Base-by-base conservation (phyloP, 2,113 vertebrate species). In the Ciconia maguari region DNA sequence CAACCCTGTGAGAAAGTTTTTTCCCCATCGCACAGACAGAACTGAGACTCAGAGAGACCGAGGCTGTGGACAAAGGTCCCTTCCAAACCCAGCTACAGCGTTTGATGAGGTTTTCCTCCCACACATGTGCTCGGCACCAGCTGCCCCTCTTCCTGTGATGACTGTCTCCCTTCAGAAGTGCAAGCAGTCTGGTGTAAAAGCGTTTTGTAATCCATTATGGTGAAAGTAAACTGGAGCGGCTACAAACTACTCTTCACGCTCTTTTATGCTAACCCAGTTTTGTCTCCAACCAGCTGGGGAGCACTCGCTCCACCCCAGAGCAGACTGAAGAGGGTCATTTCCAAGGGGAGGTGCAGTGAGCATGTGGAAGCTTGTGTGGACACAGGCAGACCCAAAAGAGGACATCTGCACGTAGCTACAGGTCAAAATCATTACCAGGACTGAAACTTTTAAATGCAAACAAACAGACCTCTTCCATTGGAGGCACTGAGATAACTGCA, bases 61-160 rank as follows among this genome's bases (percentile, higher is more conserved):
- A 90, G 51, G 70, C 14, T 92, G 93, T 58, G 92, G 94, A 96
- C 94, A 95, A 88, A 96, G 93, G 94, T 95, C 87, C 58, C 54
- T 86, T 90, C 93, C 96, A 96, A 95, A 95, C 66, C 49, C 75
- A 76, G 70, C 58, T 61, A 69, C 2, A 1, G 49, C 2, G 30
- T 66, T 69, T 76, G 79, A 88, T 70, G 78, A 94, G 90, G 54
- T 83, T 91, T 74, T 91, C 94, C 96, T 96, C 93, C 96, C 94
- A 96, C 94, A 68, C 81, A 77, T 38, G 13, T 38, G 90, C 92
- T 94, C 2, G 0, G 85, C 75, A 88, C 96, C 96, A 96, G 96
- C 90, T 96, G 93, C 90, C 92, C 92, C 93, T 92, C 96, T 96
- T 95, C 90, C 96, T 94, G 79, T 77, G 78, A 74, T 91, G 91